A percentile compares a stretch with the other conserved stretches of the same genome.
Evolutionary conservation across 2,113 vertebrate species (phyloP).

Genomic region (Dinomys branickii): DNA sequence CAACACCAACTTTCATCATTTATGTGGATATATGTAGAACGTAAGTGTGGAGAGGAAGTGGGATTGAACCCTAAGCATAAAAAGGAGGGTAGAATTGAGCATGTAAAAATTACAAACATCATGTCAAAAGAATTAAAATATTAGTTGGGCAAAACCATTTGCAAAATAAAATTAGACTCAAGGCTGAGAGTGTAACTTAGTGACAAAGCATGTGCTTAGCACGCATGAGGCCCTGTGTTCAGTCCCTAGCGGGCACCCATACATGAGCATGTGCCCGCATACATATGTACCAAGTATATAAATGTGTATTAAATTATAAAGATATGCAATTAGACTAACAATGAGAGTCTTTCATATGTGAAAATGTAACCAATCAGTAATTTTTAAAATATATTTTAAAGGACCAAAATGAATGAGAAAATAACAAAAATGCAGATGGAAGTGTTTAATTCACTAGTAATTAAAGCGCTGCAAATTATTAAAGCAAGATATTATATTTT

Average conservation of each 20-base stretch:
- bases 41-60: neutral
- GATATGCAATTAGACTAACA: neutral
- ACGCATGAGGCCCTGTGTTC: neutral
- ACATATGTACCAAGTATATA: neutral
- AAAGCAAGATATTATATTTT: neutral
- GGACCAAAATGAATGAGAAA: neutral
- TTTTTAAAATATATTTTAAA: slow-evolving; percentile 21
- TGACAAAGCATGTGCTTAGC: neutral
- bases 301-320: neutral
- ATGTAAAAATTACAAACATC: neutral
- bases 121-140: neutral
- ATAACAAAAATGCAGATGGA: neutral
- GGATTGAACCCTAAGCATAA: neutral
- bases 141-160: slow-evolving; percentile 11
- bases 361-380: neutral
- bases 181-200: neutral
- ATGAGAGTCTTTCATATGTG: neutral
- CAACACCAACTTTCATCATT: neutral
- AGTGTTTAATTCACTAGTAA: neutral
- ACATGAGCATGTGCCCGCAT: neutral
- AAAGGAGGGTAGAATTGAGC: neutral
- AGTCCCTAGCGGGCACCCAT: neutral
- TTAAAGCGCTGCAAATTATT: neutral
- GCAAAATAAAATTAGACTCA: neutral
- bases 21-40: neutral